Evolutionary conservation across 2,888 invertebrate species (phyloP), one percentile per base, ranked within the genome.

Genomic region (Rhopalosiphum nymphaeae): DNA sequence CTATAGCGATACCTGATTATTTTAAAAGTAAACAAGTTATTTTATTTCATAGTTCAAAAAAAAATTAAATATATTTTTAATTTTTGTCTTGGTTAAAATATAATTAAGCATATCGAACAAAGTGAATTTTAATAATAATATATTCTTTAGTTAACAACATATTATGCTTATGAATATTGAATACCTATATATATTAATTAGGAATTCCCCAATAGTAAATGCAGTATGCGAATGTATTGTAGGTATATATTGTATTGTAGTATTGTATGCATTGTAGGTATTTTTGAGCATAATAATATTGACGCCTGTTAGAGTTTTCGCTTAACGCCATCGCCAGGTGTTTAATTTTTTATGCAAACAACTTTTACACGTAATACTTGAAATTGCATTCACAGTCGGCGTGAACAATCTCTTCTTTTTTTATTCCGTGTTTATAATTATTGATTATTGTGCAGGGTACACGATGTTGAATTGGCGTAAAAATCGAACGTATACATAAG

Each of bases 321-420:
- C 61, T 46, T 44, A 61, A 46, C 44, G 44, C 26, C 85, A 44
- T 42, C 44, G 11, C n/a, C 89, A 46, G 46, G 46, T 89, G 90
- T 49, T 67, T n/a, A 49, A 67, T 89, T 89, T 57, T 57, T 49
- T 89, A 67, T 36, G 67, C 36, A 90, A 90, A 88, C 88, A 36
- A 36, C 36, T 89, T 49, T n/a, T 67, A 67, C 25, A 67, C 90
- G 25, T 67, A 90, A 67, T 49, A 90, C 90, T 67, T 90, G 67
- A 90, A 90, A 90, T 90, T 46, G 67, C 90, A 90, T 90, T 46
- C 90, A n/a, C 25, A 49, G 36, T 36, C n/a, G 67, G 46, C 67
- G 46, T 90, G 67, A 44, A 46, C 61, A 46, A 26, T 86, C 46
- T 49, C 29, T 46, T 90, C 29, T 90, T 67, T 67, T 46, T 90